These are phyloP conservation scores for Kryphioiulus occultus DNA, from an alignment of 2,888 invertebrate genomes.

Conservation along the genomic window DNA sequence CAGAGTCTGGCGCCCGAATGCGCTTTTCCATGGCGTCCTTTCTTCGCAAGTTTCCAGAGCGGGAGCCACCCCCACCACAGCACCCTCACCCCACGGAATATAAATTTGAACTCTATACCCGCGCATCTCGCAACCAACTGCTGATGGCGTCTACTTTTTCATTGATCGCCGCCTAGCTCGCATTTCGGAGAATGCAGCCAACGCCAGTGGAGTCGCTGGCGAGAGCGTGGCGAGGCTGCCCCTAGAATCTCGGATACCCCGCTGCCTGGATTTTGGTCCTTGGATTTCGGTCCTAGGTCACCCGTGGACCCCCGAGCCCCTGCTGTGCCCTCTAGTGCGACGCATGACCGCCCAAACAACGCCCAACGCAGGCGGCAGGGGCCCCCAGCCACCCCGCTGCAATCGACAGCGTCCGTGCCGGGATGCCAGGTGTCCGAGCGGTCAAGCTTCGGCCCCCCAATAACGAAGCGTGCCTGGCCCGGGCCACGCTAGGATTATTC, in stretches of 20 bases:
- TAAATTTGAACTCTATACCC: slow-evolving; percentile 24
- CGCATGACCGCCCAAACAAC: background rate
- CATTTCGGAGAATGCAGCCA: background rate
- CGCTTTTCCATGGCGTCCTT: background rate
- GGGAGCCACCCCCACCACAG: background rate
- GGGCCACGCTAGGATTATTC: background rate
- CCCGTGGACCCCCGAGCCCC: background rate
- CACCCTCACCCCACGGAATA: background rate
- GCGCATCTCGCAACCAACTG: background rate
- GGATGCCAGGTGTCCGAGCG: slow-evolving; percentile 6
- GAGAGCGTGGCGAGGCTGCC: background rate
- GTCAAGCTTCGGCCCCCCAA: background rate
- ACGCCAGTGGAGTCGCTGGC: background rate
- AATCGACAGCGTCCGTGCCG: background rate
- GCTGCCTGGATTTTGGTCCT: too few relatives aligned
- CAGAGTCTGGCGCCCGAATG: background rate
- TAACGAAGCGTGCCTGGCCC: background rate
- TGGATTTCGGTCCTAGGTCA: too few relatives aligned
- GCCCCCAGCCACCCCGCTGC: background rate
- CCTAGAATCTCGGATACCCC: background rate
- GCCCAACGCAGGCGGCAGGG: background rate
- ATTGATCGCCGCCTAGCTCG: slow-evolving; percentile 24
- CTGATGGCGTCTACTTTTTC: slow-evolving; percentile 35
- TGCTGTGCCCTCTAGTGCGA: background rate
- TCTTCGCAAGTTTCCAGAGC: background rate